phyloP scores from a whole-genome alignment of 2,888 invertebrate genomes.

The Calameuta idolon region DNA sequence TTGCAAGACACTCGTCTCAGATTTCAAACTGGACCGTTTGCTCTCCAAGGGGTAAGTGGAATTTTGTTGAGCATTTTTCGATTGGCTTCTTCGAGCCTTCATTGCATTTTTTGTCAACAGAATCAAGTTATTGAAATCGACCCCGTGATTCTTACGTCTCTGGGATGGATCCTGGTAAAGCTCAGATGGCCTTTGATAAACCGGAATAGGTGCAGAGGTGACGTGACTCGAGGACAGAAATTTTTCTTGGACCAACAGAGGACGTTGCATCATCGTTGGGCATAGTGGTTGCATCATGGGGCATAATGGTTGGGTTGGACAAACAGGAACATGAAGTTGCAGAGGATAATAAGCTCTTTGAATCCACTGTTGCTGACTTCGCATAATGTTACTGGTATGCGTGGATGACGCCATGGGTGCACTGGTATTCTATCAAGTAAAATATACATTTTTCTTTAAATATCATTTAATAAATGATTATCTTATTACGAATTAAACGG shows the following conservation, averaged over 20 bases:
- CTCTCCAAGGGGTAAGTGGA: constrained; percentile 43
- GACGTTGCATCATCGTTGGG: constrained; percentile 49
- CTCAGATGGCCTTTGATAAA: constrained; percentile 58
- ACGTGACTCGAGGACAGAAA: constrained; percentile 30
- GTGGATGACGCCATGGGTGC: constrained; percentile 49
- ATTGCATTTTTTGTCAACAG: constrained; percentile 58
- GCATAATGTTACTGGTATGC: constrained; percentile 41
- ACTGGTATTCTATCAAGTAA: constrained; percentile 43
- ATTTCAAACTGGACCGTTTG: constrained; percentile 42
- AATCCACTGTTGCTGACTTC: constrained; percentile 56
- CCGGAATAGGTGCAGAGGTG: constrained; percentile 47
- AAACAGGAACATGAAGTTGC: constrained; percentile 43
- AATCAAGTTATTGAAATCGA: constrained; percentile 62
- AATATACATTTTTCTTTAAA: constrained; percentile 11
- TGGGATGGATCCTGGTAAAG: constrained; percentile 47
- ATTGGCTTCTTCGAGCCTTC: constrained; percentile 49
- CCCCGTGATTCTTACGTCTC: constrained; percentile 53
- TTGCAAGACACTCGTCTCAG: constrained; percentile 38
- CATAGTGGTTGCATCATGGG: constrained; percentile 49
- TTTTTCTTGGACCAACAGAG: constrained; percentile 39
- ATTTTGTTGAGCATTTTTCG: constrained; percentile 43
- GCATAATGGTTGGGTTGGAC: constrained; percentile 36
- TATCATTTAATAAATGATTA: neutral
- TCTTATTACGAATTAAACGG: neutral
- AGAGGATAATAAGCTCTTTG: constrained; percentile 47